Evolutionary conservation across 2,888 invertebrate genomes (phyloP).

Genomic region (Diplazon laetatorius): DNA sequence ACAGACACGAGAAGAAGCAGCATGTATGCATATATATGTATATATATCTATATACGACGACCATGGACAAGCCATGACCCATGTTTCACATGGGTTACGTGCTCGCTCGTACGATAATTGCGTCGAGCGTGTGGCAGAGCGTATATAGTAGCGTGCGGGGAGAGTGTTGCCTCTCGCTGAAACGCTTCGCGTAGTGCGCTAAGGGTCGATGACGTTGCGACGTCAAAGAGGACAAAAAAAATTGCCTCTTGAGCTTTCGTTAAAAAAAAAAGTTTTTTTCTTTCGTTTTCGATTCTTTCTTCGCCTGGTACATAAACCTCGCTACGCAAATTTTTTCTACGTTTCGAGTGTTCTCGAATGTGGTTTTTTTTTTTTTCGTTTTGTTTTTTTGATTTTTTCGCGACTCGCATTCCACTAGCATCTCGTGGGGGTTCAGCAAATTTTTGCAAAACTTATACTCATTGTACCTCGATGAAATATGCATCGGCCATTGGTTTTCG

Average conservation of each 20-base stretch:
- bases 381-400: neutral
- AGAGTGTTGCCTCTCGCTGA: neutral
- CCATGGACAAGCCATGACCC: constrained; percentile 34
- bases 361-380: neutral
- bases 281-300: constrained; percentile 17
- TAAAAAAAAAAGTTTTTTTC: neutral
- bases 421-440: neutral
- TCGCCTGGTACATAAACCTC: neutral
- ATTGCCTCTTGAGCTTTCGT: neutral
- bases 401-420: neutral
- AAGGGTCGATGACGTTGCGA: constrained; percentile 56
- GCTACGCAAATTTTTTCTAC: neutral
- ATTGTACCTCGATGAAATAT: neutral
- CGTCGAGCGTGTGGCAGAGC: constrained; percentile 44
- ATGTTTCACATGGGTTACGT: constrained; percentile 59
- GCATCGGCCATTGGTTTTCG: neutral
- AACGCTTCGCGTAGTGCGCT: neutral
- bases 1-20: constrained; percentile 48
- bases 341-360: neutral
- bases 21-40: no score
- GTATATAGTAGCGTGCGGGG: constrained; percentile 27
- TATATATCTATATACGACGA: constrained; percentile 25
- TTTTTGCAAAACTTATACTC: neutral
- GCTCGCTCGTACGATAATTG: constrained; percentile 59
- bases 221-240: neutral